A percentile compares a stretch with the other conserved stretches of the same genome.
These are phyloP conservation scores for Gortyna flavago DNA, from an alignment of 2,888 invertebrate species.

Conservation along the genomic window DNA sequence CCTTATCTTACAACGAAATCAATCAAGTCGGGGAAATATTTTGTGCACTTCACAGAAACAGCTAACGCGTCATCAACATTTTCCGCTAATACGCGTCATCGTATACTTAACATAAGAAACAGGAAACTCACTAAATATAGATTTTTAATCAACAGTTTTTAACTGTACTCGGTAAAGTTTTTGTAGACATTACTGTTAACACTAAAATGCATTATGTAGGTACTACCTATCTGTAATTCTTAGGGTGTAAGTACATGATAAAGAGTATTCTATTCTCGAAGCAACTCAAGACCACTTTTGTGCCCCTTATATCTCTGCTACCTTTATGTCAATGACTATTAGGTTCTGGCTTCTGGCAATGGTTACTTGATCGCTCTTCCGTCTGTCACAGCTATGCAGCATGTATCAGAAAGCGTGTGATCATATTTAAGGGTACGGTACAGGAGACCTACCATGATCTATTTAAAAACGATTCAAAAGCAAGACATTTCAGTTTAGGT, in stretches of 20 bases:
- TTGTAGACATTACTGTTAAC: slow-evolving; percentile 9
- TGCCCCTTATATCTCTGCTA: not conserved
- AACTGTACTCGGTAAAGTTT: not conserved
- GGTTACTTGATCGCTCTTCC: too few species aligned
- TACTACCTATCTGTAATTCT: not conserved
- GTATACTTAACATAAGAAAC: slow-evolving; percentile 4
- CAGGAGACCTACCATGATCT: too few species aligned
- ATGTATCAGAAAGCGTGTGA: too few species aligned
- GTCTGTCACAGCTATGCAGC: too few species aligned
- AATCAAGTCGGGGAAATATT: slow-evolving; percentile 35
- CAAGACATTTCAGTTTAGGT: too few species aligned
- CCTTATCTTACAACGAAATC: slow-evolving; percentile 42
- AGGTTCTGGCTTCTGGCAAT: not conserved
- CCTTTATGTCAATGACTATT: not conserved
- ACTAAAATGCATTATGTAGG: slow-evolving; percentile 1
- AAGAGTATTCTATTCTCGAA: not conserved
- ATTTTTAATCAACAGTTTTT: slow-evolving; percentile 10
- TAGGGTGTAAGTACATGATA: too few species aligned
- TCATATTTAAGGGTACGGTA: too few species aligned
- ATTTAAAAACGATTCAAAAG: too few species aligned
- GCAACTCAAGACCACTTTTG: not conserved
- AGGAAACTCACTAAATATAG: slow-evolving; percentile 18
- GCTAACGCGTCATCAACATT: slow-evolving; percentile 17
- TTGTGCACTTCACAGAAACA: not conserved
- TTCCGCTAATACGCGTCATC: slow-evolving; percentile 27